Percentiles rank a stretch among this genome's conserved stretches.
phyloP scores from a whole-genome alignment of 2,888 invertebrate species.

The Clivina fossor region DNA sequence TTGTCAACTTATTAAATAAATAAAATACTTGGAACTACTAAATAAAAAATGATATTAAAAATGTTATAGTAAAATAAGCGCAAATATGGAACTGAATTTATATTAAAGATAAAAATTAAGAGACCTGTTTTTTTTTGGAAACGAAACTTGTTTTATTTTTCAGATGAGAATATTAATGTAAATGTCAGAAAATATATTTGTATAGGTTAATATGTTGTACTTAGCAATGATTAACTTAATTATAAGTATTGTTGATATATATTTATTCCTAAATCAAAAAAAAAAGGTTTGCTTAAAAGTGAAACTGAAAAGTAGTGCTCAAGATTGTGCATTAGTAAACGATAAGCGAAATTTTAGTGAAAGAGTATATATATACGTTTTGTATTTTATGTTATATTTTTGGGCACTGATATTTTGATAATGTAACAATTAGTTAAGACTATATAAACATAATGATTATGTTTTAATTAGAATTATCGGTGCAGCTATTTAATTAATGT shows the following conservation, averaged over 20 bases:
- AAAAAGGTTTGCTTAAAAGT: slow-evolving; percentile 8
- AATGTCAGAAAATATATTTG: no score
- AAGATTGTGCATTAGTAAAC: slow-evolving; percentile 20
- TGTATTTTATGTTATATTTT: slow-evolving; percentile 5
- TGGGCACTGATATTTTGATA: slow-evolving; percentile 11
- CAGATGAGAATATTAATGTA: no score
- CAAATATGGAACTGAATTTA: slow-evolving; percentile 2
- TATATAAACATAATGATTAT: slow-evolving; percentile 7
- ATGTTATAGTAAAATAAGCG: background rate
- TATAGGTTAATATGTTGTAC: slow-evolving; percentile 16
- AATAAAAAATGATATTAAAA: background rate
- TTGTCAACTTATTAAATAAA: no score
- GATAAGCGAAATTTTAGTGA: slow-evolving; percentile 17
- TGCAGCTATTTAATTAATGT: slow-evolving; percentile 24
- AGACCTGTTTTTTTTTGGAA: no score
- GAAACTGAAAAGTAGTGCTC: slow-evolving; percentile 12
- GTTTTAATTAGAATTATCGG: slow-evolving; percentile 9
- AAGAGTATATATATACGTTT: slow-evolving; percentile 2
- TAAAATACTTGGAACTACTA: background rate
- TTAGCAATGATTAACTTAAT: slow-evolving; percentile 13
- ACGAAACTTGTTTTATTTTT: no score
- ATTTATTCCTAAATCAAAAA: slow-evolving; percentile 25
- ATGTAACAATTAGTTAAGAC: slow-evolving; percentile 4
- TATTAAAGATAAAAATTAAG: background rate
- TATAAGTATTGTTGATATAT: slow-evolving; percentile 20